Evolutionary conservation across 2,797 vertebrate genomes (phyloP), one percentile per base, ranked within the genome.

Genomic region (Botia kubotai): DNA sequence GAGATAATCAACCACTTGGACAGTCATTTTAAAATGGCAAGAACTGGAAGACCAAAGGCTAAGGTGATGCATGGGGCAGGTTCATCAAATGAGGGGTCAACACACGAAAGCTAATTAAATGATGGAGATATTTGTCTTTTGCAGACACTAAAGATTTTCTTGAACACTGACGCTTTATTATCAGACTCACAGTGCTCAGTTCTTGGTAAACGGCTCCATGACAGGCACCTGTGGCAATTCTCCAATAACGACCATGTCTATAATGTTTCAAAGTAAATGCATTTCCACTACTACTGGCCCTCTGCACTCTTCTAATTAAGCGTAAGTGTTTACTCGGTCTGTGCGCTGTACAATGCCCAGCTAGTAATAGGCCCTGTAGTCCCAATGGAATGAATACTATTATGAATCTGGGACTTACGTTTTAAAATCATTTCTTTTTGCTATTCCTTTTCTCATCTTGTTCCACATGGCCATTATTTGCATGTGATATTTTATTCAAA

Each of bases 261-360:
- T 67, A 67, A 76, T 62, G 39, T 78, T 70, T 78, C 76, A 52
- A 16, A 33, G 11, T 69, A 78, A 69, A 60, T 50, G 39, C 26
- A n/a, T 78, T 78, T 78, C 52, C 65, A 77, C 75, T 29, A 77
- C 21, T n/a, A 29, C 39, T 62, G 67, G 67, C 76, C 76, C 53
- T 60, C 21, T 48, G 55, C 66, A 50, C 39, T 57, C 66, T 70
- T 17, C 62, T 78, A 60, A 78, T 48, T 48, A 70, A 69, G 21
- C 36, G 11, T 77, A 69, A 77, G 75, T 77, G 75, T 58, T 78
- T 50, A 77, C 21, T 57, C 17, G 0, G 14, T n/a, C 21, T 68
- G 21, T 8, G 65, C 70, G 23, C 58, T 57, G 16, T 77, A 68
- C 53, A 68, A 68, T 68, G 29, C n/a, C 23, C 63, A 43, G 63